A percentile compares a stretch with the other conserved stretches of the same genome.
Conservation (phyloP, 2,797 vertebrate genomes). For the Manis pentadactyla region DNA sequence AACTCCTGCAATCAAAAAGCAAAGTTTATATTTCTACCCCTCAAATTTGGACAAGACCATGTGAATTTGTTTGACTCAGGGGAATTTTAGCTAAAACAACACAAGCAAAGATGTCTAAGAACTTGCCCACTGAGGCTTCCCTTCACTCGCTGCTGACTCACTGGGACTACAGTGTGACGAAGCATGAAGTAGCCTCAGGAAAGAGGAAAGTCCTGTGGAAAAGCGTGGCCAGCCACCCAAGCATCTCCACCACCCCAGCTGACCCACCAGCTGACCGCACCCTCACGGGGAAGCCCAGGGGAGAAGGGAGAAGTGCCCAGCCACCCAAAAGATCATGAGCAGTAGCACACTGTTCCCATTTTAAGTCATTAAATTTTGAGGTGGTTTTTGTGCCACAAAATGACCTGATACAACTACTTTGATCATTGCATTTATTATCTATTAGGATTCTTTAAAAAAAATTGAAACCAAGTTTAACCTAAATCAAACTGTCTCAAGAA, state of each 20-base stretch:
- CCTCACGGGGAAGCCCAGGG: background rate
- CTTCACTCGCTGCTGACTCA: background rate
- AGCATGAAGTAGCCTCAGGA: background rate
- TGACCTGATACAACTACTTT: background rate
- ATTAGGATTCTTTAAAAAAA: background rate
- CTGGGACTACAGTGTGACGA: background rate
- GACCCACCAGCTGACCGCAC: background rate
- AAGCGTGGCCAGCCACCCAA: background rate
- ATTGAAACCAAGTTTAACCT: background rate
- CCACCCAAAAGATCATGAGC: background rate
- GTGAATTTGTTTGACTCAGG: background rate
- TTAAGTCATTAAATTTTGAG: background rate
- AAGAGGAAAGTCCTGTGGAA: background rate
- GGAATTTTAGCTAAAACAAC: background rate
- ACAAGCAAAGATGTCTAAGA: background rate
- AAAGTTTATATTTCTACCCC: background rate
- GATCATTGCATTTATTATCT: background rate
- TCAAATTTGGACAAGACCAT: background rate
- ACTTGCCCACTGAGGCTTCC: background rate
- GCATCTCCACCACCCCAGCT: background rate
- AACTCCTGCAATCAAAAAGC: background rate
- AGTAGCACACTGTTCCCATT: background rate
- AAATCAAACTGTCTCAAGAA: background rate
- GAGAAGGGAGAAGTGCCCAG: background rate
- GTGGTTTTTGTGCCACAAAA: background rate